A percentile compares a stretch with the other conserved stretches of the same genome.
These are phyloP conservation scores for Galeopterus variegatus DNA, from an alignment of 2,113 vertebrate species.

Conservation along the genomic window DNA sequence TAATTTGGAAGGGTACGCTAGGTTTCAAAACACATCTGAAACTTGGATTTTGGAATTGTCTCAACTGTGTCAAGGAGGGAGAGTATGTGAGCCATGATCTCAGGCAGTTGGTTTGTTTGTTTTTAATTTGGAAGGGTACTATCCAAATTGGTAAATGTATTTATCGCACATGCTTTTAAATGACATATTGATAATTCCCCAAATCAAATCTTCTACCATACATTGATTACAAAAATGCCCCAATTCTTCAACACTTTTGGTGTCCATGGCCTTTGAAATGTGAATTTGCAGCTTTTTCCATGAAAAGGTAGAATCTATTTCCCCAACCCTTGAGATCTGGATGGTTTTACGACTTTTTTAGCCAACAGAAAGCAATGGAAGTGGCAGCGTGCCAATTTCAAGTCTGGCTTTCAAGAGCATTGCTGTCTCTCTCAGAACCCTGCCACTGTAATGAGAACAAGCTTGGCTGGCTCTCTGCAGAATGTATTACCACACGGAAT, in stretches of 20 bases:
- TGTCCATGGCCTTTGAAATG: background rate
- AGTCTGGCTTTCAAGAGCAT: background rate
- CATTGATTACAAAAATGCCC: background rate
- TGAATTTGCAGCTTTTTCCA: background rate
- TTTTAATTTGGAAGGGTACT: background rate
- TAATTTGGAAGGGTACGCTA: background rate
- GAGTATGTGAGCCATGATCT: background rate
- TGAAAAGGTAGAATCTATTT: background rate
- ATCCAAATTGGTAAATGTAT: background rate
- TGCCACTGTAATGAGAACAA: background rate
- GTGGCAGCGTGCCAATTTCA: background rate
- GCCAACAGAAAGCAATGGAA: background rate
- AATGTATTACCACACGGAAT: background rate
- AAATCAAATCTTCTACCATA: background rate
- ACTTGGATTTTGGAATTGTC: conserved; percentile 1
- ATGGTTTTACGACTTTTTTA: background rate
- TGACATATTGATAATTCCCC: background rate
- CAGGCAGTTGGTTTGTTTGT: background rate
- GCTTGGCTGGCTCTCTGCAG: background rate
- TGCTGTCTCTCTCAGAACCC: background rate
- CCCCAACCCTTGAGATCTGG: background rate
- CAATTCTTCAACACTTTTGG: background rate
- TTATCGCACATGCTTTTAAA: background rate
- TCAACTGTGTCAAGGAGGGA: background rate
- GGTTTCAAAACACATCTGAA: no score